Evolutionary conservation across 2,113 vertebrate species (phyloP), one percentile per base, ranked within the genome.

Genomic region (Conger conger): DNA sequence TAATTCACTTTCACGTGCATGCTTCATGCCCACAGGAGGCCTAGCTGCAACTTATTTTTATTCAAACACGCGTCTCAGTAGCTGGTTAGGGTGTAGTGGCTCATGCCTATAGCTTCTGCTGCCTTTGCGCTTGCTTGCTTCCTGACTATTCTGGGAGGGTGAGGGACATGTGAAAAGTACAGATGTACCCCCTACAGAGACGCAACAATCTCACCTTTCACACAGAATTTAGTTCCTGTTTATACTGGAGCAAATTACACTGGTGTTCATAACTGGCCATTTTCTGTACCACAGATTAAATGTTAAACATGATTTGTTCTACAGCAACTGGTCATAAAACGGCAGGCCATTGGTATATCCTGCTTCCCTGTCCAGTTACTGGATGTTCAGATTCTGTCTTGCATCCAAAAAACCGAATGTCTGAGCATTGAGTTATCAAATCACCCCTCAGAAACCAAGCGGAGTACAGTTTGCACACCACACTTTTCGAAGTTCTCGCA

Each of bases 1-100:
- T 94, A 94, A 94, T 94, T 91, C 93, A 93, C 93, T 89, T 87
- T 90, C 91, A 93, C 94, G 86, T 94, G 94, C 93, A 94, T 95
- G 95, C 63, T 38, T 92, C 89, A 90, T 92, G 83, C 16, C 54
- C 85, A 81, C 15, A 88, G 84, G 79, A 84, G 60, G 88, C 87
- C 0, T 84, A 90, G 92, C 91, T 92, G 87, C 87, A 73, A 77
- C 45, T 20, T 82, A 84, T 42, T 81, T 4, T 76, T 9, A 42
- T 37, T 82, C 80, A 50, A 83, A 78, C 82, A 80, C 83, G 35
- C 78, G 63, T 82, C 86, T 86, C 80, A 84, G 83, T 81, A 42
- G 88, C 86, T 83, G 84, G 76, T 1, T 11, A 42, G 38, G 79
- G 79, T 30, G 38, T 1, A 45, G 37, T 7, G 11, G 79, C 79